Evolutionary conservation across 1,140 invertebrate genomes (phyloP).

Genomic region (Cydia pomonella): DNA sequence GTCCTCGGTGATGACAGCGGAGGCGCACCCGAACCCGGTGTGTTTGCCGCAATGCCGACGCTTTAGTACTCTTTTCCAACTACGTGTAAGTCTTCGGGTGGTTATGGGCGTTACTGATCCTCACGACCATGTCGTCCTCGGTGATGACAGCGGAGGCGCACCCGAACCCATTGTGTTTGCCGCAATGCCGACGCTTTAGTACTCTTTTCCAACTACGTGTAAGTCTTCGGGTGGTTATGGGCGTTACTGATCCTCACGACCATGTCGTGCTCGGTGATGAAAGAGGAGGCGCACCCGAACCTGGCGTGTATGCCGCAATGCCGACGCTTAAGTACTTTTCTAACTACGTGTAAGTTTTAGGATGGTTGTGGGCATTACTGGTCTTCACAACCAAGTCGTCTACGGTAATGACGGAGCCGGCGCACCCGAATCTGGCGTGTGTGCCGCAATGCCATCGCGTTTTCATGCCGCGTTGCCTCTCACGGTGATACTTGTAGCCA

Average conservation of each 20-base stretch:
- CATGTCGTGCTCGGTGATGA: constrained; percentile 24
- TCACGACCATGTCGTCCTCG: too few relatives aligned
- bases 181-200: too few relatives aligned
- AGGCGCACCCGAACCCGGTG: too few relatives aligned
- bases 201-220: too few relatives aligned
- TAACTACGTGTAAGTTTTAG: not conserved
- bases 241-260: not conserved
- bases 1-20: too few relatives aligned
- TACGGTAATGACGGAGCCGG: constrained; percentile 19
- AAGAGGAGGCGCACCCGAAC: constrained; percentile 15
- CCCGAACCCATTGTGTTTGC: too few relatives aligned
- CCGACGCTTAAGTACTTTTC: constrained; percentile 19
- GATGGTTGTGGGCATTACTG: constrained; percentile 11
- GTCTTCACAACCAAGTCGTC: constrained; percentile 14
- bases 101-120: too few relatives aligned
- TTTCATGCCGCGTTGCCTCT: constrained; percentile 5
- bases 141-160: too few relatives aligned
- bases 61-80: too few relatives aligned
- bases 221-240: not conserved
- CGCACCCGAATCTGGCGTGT: constrained; percentile 32
- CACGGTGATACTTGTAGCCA: not conserved
- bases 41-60: too few relatives aligned
- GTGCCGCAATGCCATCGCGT: constrained; percentile 37
- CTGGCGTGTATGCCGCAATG: constrained; percentile 29
- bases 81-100: too few relatives aligned